Conservation (phyloP, 2,113 vertebrate genomes). For the Nycticryphes semicollaris region DNA sequence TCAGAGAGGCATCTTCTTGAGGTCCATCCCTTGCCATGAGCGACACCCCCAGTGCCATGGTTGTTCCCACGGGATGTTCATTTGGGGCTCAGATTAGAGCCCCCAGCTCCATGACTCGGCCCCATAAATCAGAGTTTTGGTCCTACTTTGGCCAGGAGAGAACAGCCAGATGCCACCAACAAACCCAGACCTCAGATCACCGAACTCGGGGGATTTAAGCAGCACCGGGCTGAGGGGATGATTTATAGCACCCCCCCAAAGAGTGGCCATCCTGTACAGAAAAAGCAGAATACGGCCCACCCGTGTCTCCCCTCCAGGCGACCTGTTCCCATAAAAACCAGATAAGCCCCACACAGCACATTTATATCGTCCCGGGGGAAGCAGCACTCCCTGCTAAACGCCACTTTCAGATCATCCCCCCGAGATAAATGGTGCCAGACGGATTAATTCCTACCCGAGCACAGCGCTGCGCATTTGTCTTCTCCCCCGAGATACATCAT, state of each 20-base stretch:
- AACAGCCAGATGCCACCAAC: neutral
- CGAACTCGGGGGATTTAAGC: neutral
- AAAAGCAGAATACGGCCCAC: neutral
- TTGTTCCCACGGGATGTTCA: neutral
- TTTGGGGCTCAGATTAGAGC: neutral
- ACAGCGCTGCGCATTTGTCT: neutral
- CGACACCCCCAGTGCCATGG: neutral
- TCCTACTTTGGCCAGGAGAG: neutral
- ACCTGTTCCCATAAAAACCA: neutral
- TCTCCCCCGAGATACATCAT: neutral
- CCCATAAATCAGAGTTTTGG: neutral
- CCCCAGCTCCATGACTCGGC: neutral
- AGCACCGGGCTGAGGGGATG: neutral
- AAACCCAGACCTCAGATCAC: neutral
- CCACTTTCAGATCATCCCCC: neutral
- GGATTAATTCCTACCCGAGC: neutral
- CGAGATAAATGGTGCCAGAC: neutral
- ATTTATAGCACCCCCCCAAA: neutral
- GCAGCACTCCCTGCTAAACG: neutral
- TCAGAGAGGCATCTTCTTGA: conserved; percentile 1
- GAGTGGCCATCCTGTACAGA: neutral
- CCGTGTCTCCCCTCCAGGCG: neutral
- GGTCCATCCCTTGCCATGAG: neutral
- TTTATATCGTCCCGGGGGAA: neutral
- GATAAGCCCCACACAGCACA: neutral